Evolutionary conservation across 2,113 vertebrate species (phyloP).

Genomic region (Passer domesticus): DNA sequence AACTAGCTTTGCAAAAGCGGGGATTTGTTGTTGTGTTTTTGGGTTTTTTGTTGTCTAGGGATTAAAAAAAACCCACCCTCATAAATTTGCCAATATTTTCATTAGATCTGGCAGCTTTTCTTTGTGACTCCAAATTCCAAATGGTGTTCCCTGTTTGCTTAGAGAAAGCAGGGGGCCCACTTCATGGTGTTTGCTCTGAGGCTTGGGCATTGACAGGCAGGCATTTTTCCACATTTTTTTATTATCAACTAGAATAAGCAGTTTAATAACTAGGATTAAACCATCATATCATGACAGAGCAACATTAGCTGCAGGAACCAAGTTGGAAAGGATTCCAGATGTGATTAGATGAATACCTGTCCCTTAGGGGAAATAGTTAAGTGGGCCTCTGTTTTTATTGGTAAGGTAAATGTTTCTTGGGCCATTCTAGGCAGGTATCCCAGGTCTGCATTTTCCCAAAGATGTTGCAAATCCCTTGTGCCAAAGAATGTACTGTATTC

Average conservation of each 20-base stretch:
- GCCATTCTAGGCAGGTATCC: conserved; percentile 23
- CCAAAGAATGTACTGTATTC: not conserved
- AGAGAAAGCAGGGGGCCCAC: conserved; percentile 2
- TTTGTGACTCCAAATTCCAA: conserved; percentile 24
- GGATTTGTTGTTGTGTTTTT: not conserved
- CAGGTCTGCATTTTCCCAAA: not conserved
- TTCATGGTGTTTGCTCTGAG: conserved; percentile 31
- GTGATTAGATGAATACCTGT: conserved; percentile 57
- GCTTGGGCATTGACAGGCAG: conserved; percentile 35
- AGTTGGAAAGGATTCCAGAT: conserved; percentile 57
- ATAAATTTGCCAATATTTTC: conserved; percentile 20
- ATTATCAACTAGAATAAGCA: conserved; percentile 64
- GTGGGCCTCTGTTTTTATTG: conserved; percentile 22
- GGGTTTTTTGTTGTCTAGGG: not conserved
- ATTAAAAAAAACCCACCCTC: not conserved
- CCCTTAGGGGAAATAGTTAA: conserved; percentile 34
- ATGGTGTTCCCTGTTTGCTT: conserved; percentile 4
- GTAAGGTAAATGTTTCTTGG: conserved; percentile 27
- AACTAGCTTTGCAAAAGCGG: not conserved
- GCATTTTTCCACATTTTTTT: conserved; percentile 44
- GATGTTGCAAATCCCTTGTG: not conserved
- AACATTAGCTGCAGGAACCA: conserved; percentile 52
- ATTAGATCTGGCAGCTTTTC: conserved; percentile 32
- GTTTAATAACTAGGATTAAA: conserved; percentile 71
- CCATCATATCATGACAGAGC: conserved; percentile 62